Percentiles rank a stretch among this genome's conserved stretches.
phyloP scores from a whole-genome alignment of 2,888 invertebrate genomes.

The Acronicta alni region DNA sequence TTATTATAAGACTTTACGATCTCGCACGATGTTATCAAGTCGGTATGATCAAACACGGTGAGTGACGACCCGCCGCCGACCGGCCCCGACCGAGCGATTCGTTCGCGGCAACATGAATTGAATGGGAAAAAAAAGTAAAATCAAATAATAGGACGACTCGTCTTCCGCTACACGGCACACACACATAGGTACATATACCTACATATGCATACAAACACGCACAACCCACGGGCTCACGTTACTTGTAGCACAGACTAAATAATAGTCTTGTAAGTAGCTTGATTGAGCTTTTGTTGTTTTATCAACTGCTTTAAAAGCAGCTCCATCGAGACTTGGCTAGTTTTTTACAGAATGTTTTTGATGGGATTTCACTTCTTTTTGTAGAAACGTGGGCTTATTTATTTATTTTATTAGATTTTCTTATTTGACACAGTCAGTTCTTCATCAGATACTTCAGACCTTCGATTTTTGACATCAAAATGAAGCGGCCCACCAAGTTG shows the following conservation, averaged over 20 bases:
- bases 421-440: too few relatives aligned
- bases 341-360: too few relatives aligned
- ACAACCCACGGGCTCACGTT: conserved; percentile 10
- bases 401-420: too few relatives aligned
- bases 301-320: too few relatives aligned
- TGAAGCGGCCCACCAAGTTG: too few relatives aligned
- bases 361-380: too few relatives aligned
- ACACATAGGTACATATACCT: conserved; percentile 30
- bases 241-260: too few relatives aligned
- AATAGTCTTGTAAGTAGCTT: too few relatives aligned
- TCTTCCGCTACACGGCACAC: conserved; percentile 54
- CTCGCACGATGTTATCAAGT: conserved; percentile 70
- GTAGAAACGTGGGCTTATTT: too few relatives aligned
- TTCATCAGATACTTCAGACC: too few relatives aligned
- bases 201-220: neutral
- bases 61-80: conserved; percentile 55
- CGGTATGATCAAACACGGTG: conserved; percentile 65
- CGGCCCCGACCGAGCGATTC: conserved; percentile 54
- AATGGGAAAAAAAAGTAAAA: conserved; percentile 57
- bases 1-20: conserved; percentile 70
- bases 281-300: neutral
- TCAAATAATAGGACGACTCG: conserved; percentile 60
- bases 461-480: too few relatives aligned
- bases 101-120: conserved; percentile 64
- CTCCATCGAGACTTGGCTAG: too few relatives aligned